Conservation (phyloP, 2,888 invertebrate species). For the Micropterix aruncella region DNA sequence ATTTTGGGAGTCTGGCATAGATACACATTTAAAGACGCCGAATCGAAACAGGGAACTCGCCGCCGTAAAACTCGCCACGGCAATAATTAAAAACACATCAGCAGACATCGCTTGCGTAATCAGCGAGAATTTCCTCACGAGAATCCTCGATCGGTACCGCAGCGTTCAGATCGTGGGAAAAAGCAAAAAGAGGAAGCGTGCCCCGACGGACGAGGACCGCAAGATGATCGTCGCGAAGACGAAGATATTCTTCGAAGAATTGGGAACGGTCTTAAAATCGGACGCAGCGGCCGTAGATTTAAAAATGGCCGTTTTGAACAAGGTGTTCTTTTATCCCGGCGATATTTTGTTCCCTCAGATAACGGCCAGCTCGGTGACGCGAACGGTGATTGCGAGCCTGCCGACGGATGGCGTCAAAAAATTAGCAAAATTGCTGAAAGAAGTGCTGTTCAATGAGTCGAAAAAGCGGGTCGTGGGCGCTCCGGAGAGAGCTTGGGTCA, state of each 20-base stretch:
- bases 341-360: constrained; percentile 61
- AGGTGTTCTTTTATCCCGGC: constrained; percentile 52
- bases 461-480: constrained; percentile 34
- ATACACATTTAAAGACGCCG: constrained; percentile 28
- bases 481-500: constrained; percentile 46
- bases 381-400: constrained; percentile 46
- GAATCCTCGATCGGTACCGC: constrained; percentile 48
- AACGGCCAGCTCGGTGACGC: constrained; percentile 48
- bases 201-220: constrained; percentile 26
- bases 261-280: constrained; percentile 33
- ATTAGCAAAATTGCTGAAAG: constrained; percentile 44
- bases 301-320: constrained; percentile 44
- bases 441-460: constrained; percentile 41
- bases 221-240: constrained; percentile 40
- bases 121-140: constrained; percentile 47
- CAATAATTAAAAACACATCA: constrained; percentile 35
- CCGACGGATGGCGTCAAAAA: constrained; percentile 45
- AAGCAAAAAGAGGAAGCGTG: constrained; percentile 34
- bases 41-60: constrained; percentile 46
- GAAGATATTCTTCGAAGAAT: constrained; percentile 35
- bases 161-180: constrained; percentile 40
- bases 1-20: constrained; percentile 42
- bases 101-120: constrained; percentile 40
- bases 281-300: constrained; percentile 32
- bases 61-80: constrained; percentile 41